Percentiles rank a stretch among this genome's conserved stretches.
Evolutionary conservation across 1,140 invertebrate genomes (phyloP).

Genomic region (Euwallacea fornicatus): DNA sequence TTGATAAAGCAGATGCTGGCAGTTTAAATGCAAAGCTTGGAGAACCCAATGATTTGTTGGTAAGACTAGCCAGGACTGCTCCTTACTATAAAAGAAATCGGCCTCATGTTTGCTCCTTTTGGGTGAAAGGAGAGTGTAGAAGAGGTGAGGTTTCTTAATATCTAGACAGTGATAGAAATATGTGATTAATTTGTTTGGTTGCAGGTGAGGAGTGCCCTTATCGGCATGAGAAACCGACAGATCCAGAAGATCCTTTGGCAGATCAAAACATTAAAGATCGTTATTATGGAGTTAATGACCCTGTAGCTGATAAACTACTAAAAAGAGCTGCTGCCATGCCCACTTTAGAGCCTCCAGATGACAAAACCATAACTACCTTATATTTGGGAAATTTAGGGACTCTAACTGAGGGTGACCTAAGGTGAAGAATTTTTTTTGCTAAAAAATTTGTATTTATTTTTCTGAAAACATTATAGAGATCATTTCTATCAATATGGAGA

Average conservation of each 20-base stretch:
- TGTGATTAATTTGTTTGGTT: not conserved
- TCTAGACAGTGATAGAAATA: not conserved
- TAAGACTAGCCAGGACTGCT: conserved; percentile 93
- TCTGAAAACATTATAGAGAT: conserved; percentile 61
- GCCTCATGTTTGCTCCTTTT: conserved; percentile 99
- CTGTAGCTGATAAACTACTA: conserved; percentile 97
- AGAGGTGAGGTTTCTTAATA: conserved; percentile 58
- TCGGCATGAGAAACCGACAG: conserved; percentile 97
- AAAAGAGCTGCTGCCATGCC: conserved; percentile 92
- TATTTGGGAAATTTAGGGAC: conserved; percentile 95
- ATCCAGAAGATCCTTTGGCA: conserved; percentile 98
- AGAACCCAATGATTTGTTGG: conserved; percentile 84
- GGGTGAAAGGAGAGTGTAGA: conserved; percentile 99
- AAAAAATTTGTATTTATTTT: conserved; percentile 14
- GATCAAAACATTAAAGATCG: conserved; percentile 99
- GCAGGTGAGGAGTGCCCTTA: conserved; percentile 96
- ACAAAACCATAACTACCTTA: conserved; percentile 93
- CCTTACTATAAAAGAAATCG: conserved; percentile 99
- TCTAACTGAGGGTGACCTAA: conserved; percentile 87
- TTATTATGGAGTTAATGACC: conserved; percentile 99
- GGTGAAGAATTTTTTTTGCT: conserved; percentile 53
- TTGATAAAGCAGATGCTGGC: conserved; percentile 57
- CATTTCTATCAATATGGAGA: conserved; percentile 99
- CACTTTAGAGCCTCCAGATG: conserved; percentile 92
- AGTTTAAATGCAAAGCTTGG: conserved; percentile 71